phyloP scores from a whole-genome alignment of 2,888 invertebrate species.

The Troides oblongomaculatus region DNA sequence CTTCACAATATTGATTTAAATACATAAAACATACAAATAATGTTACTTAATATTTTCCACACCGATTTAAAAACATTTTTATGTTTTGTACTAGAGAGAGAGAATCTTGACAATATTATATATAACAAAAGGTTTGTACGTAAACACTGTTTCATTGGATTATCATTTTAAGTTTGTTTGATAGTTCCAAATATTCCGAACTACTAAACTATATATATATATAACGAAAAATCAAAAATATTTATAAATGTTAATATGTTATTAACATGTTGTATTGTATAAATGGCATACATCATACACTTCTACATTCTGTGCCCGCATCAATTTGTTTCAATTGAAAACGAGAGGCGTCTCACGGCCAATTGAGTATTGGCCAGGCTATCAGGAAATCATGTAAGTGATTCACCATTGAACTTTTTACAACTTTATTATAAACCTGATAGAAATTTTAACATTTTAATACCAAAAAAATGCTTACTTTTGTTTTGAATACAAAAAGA shows the following conservation, averaged over 20 bases:
- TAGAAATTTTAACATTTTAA: no score
- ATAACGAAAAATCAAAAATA: neutral
- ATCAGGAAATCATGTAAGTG: slow-evolving; percentile 40
- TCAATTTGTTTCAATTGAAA: slow-evolving; percentile 66
- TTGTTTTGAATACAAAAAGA: neutral
- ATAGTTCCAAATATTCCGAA: neutral
- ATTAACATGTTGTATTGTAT: neutral
- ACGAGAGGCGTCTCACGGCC: slow-evolving; percentile 44
- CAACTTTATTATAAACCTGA: no score
- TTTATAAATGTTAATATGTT: neutral
- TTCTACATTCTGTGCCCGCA: slow-evolving; percentile 36
- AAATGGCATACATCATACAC: slow-evolving; percentile 2
- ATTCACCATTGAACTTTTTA: slow-evolving; percentile 12
- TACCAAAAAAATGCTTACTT: no score
- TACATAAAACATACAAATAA: neutral
- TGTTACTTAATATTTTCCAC: neutral
- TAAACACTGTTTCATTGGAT: neutral
- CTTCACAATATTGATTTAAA: neutral
- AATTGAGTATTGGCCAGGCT: slow-evolving; percentile 47
- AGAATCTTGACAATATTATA: neutral
- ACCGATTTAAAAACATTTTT: neutral
- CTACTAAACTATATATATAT: neutral
- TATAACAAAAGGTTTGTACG: neutral
- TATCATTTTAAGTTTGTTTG: neutral
- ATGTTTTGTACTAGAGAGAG: neutral